Conservation (phyloP, 2,888 invertebrate genomes). For the Drosophila kambysellisi region DNA sequence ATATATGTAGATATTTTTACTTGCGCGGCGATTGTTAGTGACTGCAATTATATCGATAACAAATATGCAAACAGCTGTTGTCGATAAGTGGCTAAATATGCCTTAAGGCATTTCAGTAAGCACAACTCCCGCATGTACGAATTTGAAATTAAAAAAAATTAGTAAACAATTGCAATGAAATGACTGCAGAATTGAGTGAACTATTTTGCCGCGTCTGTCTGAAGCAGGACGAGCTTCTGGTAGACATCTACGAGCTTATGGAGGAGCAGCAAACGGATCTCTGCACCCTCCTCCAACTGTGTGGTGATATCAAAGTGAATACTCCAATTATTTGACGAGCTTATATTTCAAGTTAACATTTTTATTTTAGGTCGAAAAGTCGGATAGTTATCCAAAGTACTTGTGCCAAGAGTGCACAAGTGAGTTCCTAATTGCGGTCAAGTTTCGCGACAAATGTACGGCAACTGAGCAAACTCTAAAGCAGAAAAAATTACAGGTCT, state of each 20-base stretch:
- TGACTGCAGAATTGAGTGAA: constrained; percentile 58
- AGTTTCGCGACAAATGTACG: constrained; percentile 82
- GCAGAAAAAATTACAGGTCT: not conserved
- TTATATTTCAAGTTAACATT: not conserved
- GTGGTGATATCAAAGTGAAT: constrained; percentile 73
- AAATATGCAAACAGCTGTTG: constrained; percentile 7
- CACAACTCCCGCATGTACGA: not conserved
- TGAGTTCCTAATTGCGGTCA: constrained; percentile 80
- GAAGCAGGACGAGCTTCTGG: constrained; percentile 77
- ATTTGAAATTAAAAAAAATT: constrained; percentile 1
- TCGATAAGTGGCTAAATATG: constrained; percentile 21
- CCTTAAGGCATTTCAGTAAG: not conserved
- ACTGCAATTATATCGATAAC: constrained; percentile 32
- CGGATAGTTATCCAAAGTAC: constrained; percentile 78
- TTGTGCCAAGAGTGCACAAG: constrained; percentile 83
- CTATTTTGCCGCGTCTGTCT: constrained; percentile 82
- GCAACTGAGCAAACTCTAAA: constrained; percentile 67
- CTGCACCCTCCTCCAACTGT: constrained; percentile 72
- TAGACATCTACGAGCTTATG: constrained; percentile 81
- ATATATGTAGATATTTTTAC: not conserved
- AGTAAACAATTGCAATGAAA: constrained; percentile 18
- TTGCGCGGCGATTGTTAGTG: not conserved
- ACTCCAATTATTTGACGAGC: not conserved
- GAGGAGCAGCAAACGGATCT: constrained; percentile 79
- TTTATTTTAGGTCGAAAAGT: constrained; percentile 66